Percentiles rank a stretch among this genome's conserved stretches.
Conservation (phyloP, 2,113 vertebrate genomes). For the Glaucidium brasilianum region DNA sequence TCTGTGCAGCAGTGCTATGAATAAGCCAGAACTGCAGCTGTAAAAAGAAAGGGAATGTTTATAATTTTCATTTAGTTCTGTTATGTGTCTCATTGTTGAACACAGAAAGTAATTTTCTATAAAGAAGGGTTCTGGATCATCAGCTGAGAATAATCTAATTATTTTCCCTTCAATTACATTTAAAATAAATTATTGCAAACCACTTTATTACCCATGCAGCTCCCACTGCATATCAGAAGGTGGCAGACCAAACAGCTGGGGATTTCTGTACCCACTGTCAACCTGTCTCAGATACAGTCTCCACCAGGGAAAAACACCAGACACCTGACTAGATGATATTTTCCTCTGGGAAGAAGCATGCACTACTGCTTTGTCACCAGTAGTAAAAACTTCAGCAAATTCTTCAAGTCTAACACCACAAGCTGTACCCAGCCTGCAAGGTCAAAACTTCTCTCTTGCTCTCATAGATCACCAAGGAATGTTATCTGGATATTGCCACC, state of each 20-base stretch:
- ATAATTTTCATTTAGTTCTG: not conserved
- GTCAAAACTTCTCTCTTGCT: not conserved
- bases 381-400: not conserved
- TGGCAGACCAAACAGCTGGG: not conserved
- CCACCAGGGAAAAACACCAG: not conserved
- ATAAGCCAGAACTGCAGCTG: not conserved
- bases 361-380: not conserved
- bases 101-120: not conserved
- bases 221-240: not conserved
- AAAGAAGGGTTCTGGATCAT: not conserved
- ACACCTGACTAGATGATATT: not conserved
- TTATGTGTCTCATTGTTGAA: not conserved
- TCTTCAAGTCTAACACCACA: not conserved
- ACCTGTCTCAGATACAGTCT: not conserved
- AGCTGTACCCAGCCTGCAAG: not conserved
- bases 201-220: not conserved
- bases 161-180: not conserved
- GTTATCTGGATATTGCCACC: not conserved
- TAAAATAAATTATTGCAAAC: not conserved
- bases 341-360: not conserved
- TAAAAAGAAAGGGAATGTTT: not conserved
- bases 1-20: not conserved
- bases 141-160: not conserved
- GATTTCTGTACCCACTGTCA: not conserved
- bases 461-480: not conserved